Conservation (phyloP, 1,140 invertebrate genomes). For the Zaprionus davidi region DNA sequence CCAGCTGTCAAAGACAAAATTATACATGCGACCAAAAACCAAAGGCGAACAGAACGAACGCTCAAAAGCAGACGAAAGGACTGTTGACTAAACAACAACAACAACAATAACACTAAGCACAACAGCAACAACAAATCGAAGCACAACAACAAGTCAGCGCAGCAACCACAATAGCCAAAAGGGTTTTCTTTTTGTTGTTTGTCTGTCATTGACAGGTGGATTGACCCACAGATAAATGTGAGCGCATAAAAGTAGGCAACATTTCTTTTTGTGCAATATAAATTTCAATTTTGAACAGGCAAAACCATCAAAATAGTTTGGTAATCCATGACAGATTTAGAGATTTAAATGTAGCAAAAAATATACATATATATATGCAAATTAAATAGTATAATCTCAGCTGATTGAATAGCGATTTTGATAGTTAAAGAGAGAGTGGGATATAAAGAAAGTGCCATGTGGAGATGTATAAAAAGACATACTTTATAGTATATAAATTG, state of each 20-base stretch:
- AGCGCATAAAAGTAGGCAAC: slow-evolving; percentile 63
- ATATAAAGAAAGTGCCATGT: background rate
- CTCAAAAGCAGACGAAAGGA: slow-evolving; percentile 29
- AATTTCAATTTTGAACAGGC: slow-evolving; percentile 26
- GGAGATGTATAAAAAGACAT: background rate
- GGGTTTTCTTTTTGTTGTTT: slow-evolving; percentile 42
- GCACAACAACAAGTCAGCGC: slow-evolving; percentile 27
- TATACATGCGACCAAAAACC: slow-evolving; percentile 47
- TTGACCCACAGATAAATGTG: slow-evolving; percentile 52
- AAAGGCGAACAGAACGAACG: slow-evolving; percentile 38
- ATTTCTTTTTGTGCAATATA: slow-evolving; percentile 39
- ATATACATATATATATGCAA: background rate
- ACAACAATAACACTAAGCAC: background rate
- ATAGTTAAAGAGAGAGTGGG: background rate
- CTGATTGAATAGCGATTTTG: background rate
- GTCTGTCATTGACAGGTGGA: slow-evolving; percentile 63
- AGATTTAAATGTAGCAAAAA: background rate
- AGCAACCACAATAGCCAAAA: slow-evolving; percentile 39
- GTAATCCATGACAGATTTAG: background rate
- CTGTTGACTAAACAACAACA: slow-evolving; percentile 17
- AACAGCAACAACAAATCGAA: slow-evolving; percentile 16
- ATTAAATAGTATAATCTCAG: background rate
- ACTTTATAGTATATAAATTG: too few relatives aligned
- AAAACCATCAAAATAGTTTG: background rate
- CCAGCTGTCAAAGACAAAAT: slow-evolving; percentile 72